A percentile compares a stretch with the other conserved stretches of the same genome.
phyloP scores from a whole-genome alignment of 2,113 vertebrate genomes.

The Nothobranchius kuhntae region DNA sequence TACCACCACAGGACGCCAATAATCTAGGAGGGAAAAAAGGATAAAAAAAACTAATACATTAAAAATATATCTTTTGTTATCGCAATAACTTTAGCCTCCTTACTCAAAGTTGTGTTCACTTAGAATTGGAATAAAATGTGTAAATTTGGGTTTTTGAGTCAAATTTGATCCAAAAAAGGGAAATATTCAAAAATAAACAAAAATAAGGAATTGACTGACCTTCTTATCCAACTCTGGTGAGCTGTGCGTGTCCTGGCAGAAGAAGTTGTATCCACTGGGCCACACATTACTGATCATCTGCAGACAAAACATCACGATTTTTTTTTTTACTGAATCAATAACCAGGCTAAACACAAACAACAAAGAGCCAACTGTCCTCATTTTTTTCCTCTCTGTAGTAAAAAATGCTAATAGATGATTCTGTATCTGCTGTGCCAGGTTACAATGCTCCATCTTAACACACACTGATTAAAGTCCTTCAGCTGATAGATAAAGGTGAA shows the following conservation, averaged over 20 bases:
- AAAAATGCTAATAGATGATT: not conserved
- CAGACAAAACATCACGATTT: conserved; percentile 21
- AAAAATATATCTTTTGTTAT: no score
- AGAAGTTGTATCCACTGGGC: conserved; percentile 90
- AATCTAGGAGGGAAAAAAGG: conserved; percentile 74
- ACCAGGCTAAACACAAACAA: not conserved
- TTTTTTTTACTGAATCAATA: no score
- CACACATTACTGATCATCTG: conserved; percentile 88
- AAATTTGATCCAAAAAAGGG: not conserved
- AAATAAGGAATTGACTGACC: conserved; percentile 70
- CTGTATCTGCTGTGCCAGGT: not conserved
- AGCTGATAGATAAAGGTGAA: not conserved
- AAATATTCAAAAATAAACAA: no score
- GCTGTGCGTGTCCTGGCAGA: conserved; percentile 91
- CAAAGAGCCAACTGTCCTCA: no score
- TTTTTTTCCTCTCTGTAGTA: not conserved
- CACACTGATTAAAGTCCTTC: not conserved
- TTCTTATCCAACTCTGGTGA: conserved; percentile 87
- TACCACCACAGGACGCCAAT: conserved; percentile 96
- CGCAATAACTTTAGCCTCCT: no score
- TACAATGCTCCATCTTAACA: not conserved
- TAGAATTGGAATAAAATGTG: no score
- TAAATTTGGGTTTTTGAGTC: no score
- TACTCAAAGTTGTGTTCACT: no score
- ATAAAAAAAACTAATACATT: no score